Evolutionary conservation across 2,113 vertebrate genomes (phyloP), one percentile per base, ranked within the genome.

Genomic region (Poicephalus meyeri): DNA sequence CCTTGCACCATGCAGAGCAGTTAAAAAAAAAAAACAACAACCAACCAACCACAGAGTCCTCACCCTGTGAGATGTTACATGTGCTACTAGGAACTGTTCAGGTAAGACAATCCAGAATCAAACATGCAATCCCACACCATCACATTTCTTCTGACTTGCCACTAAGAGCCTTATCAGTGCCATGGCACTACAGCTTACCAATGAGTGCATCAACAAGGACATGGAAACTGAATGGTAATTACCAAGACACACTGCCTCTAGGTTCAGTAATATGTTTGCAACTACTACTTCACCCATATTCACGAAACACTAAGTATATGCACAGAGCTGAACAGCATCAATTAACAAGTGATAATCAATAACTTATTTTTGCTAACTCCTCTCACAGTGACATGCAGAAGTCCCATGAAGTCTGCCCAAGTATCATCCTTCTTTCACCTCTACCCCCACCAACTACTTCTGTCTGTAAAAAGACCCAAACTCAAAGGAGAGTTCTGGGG

Each of bases 301-400:
- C 44, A 25, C 6, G 0, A 13, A 35, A n/a, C 35, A 17, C 5
- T 0, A 6, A 1, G 23, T 3, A 1, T 0, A 26, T 0, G 3
- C 79, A 19, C 14, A 65, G 61, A 31, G 46, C 50, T 12, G 71
- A 74, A 12, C 33, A 42, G 80, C 87, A n/a, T 46, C 35, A 16
- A 2, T 5, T 25, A 23, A 0, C 44, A 79, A 66, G 49, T 46
- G 44, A 37, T 10, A 26, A 66, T 33, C 65, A 81, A 0, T 11
- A 13, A 29, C 21, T 35, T 1, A 41, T 5, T 33, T 55, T 1
- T 21, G 60, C 55, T 50, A 42, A 26, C 10, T 19, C 29, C 31
- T 44, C n/a, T 64, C 47, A n/a, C 0, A 0, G n/a, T 5, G 35
- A 33, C 72, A 31, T 1, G 1, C 0, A 61, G 11, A 5, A 9